Conservation (phyloP, 2,797 vertebrate genomes). For the Phoeniculus purpureus region DNA sequence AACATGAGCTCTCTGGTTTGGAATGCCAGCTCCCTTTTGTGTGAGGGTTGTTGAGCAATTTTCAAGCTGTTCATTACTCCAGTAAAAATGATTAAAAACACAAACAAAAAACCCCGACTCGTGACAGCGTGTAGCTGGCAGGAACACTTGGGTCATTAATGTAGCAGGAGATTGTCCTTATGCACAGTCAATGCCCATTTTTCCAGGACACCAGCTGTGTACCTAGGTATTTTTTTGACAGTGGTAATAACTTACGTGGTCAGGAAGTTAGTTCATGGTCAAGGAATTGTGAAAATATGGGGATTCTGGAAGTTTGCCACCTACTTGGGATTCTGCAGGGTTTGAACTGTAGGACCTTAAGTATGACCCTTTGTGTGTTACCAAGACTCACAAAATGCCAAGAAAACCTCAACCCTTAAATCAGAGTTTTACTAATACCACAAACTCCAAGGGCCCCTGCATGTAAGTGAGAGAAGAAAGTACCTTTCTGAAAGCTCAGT, state of each 20-base stretch:
- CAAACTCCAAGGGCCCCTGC: not conserved
- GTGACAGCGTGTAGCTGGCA: slow-evolving; percentile 55
- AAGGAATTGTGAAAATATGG: slow-evolving; percentile 61
- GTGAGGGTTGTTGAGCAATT: slow-evolving; percentile 39
- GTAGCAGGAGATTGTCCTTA: slow-evolving; percentile 39
- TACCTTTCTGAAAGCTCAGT: not conserved
- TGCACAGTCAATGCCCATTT: slow-evolving; percentile 41
- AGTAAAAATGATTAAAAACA: slow-evolving; percentile 63
- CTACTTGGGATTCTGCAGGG: slow-evolving; percentile 37
- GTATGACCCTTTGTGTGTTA: not conserved
- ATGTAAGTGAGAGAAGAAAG: not conserved
- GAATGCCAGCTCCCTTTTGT: slow-evolving; percentile 53
- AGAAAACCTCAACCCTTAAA: not conserved
- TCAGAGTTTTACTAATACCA: not conserved
- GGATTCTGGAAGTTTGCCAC: slow-evolving; percentile 62
- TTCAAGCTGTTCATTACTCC: slow-evolving; percentile 43
- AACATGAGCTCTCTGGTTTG: slow-evolving; percentile 63
- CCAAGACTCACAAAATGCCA: not conserved
- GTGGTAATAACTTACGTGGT: slow-evolving; percentile 57
- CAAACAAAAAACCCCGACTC: slow-evolving; percentile 30
- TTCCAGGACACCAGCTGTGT: slow-evolving; percentile 54
- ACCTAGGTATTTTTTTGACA: slow-evolving; percentile 43
- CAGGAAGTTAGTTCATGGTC: slow-evolving; percentile 68
- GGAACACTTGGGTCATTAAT: slow-evolving; percentile 47
- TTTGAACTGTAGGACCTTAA: not conserved